phyloP scores from a whole-genome alignment of 2,888 invertebrate genomes.

The Drosophila yooni region DNA sequence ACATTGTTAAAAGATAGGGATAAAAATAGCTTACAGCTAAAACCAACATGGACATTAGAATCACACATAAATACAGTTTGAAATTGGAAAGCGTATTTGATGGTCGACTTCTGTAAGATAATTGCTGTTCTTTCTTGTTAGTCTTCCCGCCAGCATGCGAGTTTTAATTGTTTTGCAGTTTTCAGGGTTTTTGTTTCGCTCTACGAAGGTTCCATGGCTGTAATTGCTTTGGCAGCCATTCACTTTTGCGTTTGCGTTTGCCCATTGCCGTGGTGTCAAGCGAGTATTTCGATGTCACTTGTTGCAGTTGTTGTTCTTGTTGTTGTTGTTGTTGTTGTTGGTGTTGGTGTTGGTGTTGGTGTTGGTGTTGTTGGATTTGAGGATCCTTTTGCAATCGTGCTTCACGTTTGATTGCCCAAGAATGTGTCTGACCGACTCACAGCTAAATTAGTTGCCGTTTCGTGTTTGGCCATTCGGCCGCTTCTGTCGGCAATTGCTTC shows the following conservation, averaged over 20 bases:
- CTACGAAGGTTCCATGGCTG: constrained; percentile 54
- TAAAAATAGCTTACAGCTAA: neutral
- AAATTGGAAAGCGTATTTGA: constrained; percentile 5
- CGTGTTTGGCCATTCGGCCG: constrained; percentile 40
- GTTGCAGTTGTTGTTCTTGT: neutral
- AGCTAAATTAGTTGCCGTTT: constrained; percentile 59
- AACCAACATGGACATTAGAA: neutral
- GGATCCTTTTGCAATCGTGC: constrained; percentile 71
- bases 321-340: neutral
- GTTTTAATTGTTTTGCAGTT: constrained; percentile 48
- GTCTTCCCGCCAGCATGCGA: constrained; percentile 24
- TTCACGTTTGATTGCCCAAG: constrained; percentile 57
- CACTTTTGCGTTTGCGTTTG: constrained; percentile 52
- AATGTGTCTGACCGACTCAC: constrained; percentile 40
- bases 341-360: constrained; percentile 8
- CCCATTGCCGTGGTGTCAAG: constrained; percentile 4
- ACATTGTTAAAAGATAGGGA: neutral
- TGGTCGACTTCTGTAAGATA: neutral
- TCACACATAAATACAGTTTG: neutral
- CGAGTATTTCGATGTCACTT: neutral
- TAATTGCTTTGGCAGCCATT: constrained; percentile 69
- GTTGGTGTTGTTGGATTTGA: constrained; percentile 12
- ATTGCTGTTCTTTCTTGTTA: constrained; percentile 10
- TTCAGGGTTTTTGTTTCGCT: constrained; percentile 11
- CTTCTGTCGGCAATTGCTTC: constrained; percentile 44